phyloP scores from a whole-genome alignment of 2,797 vertebrate genomes.

The Melanotaenia boesemani region DNA sequence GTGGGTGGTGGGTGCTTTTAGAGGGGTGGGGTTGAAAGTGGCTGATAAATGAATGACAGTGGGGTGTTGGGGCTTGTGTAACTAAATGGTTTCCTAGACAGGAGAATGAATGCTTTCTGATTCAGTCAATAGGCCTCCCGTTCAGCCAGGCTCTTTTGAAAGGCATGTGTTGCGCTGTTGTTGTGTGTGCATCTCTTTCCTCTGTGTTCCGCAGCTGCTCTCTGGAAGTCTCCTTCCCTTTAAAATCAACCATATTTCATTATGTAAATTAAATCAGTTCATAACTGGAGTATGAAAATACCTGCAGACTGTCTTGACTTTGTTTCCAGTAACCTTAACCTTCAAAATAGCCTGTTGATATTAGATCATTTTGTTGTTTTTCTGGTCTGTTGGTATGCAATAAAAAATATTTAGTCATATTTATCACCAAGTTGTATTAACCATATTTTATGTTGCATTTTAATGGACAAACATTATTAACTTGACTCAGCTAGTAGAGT shows the following conservation, averaged over 20 bases:
- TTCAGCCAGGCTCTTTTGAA: slow-evolving; percentile 43
- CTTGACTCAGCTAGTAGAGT: too few species aligned
- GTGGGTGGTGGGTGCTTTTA: slow-evolving; percentile 17
- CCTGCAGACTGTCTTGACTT: not conserved
- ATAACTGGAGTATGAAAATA: not conserved
- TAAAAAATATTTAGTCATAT: not conserved
- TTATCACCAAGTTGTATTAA: too few species aligned
- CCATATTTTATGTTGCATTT: too few species aligned
- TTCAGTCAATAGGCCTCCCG: slow-evolving; percentile 51
- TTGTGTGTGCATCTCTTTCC: slow-evolving; percentile 11
- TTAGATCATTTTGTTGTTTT: not conserved
- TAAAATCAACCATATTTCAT: not conserved
- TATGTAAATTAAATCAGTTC: not conserved
- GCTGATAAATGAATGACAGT: slow-evolving; percentile 41
- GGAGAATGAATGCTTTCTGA: slow-evolving; percentile 62
- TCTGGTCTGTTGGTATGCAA: not conserved
- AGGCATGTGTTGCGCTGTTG: slow-evolving; percentile 33
- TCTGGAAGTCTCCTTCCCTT: not conserved
- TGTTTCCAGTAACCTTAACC: not conserved
- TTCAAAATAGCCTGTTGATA: not conserved
- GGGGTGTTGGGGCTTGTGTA: slow-evolving; percentile 40
- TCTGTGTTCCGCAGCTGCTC: slow-evolving; percentile 1
- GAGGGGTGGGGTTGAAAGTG: slow-evolving; percentile 12
- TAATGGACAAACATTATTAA: too few species aligned
- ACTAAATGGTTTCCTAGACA: slow-evolving; percentile 66